Base-by-base conservation (phyloP, 2,113 vertebrate genomes). In the Trogon surrucura region DNA sequence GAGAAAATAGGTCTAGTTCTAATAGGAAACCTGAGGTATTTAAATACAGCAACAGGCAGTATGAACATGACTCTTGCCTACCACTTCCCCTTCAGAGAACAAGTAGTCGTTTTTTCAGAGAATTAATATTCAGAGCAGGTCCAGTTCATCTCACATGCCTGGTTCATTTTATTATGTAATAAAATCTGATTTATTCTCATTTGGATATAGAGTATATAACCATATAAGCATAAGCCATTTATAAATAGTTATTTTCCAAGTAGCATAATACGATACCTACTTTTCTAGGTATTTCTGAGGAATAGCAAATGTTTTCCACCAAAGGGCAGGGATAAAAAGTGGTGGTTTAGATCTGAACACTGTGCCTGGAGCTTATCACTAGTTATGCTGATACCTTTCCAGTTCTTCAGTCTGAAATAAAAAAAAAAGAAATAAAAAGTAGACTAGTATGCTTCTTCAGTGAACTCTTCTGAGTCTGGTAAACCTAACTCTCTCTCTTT, bases 161-260 rank as follows among this genome's bases (percentile, higher is more conserved):
- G 13, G 11, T 78, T 91, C 66, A 45, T 88, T 95, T 90, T 91
- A 92, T 84, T 89, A 32, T 45, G 34, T 48, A 92, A 93, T 94
- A 95, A 95, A 95, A 81, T 58, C 44, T 85, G 80, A 91, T 92
- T 93, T 95, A 95, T 91, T 90, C 78, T 94, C 34, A 88, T 94
- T 93, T 91, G 57, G 21, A n/a, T 96, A 36, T 36, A 75, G 73
- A 88, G 14, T 69, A 85, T 93, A 80, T 79, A 71, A 73, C 47
- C 51, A 66, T 87, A 85, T 83, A 89, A 96, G 54, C 56, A 66
- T 66, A 81, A 88, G 50, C 61, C 53, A 32, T 92, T 92, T 95
- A 78, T 86, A 91, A 93, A 89, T 84, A 91, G 86, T 91, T 88
- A 75, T 64, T 96, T 91, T 87, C 88, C 86, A 88, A 87, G 80